Percentiles rank a stretch among this genome's conserved stretches.
These are phyloP conservation scores for Apeira syringaria DNA, from an alignment of 2,888 invertebrate genomes.

Conservation along the genomic window DNA sequence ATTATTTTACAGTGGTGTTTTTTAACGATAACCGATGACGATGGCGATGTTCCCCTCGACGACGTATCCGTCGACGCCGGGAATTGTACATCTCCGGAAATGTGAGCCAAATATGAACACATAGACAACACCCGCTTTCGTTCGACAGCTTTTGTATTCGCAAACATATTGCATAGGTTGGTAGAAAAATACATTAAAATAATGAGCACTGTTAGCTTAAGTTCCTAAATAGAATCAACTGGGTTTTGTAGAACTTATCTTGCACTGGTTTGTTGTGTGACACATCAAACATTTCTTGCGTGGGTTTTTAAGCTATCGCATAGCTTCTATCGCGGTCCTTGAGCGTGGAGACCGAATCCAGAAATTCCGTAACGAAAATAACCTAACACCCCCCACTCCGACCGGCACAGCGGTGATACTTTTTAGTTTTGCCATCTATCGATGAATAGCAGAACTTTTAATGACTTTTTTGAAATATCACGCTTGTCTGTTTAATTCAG, in stretches of 20 bases:
- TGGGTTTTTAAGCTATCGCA: too few species aligned
- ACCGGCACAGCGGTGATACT: too few species aligned
- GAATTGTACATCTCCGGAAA: slow-evolving; percentile 12
- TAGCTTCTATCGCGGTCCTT: too few species aligned
- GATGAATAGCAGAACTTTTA: too few species aligned
- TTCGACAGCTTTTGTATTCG: slow-evolving; percentile 1
- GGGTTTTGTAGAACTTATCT: background rate
- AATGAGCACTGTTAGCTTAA: slow-evolving; percentile 11
- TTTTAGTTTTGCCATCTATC: too few species aligned
- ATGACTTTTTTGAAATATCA: too few species aligned
- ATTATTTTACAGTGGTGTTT: slow-evolving; percentile 12
- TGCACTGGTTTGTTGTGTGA: background rate
- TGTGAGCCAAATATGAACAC: slow-evolving; percentile 11
- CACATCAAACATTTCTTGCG: too few species aligned
- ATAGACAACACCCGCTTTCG: slow-evolving; percentile 8
- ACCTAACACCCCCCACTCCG: too few species aligned
- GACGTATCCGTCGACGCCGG: slow-evolving; percentile 10
- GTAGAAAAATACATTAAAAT: background rate
- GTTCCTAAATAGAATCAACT: background rate
- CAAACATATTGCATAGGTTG: slow-evolving; percentile 2
- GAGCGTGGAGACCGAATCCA: too few species aligned
- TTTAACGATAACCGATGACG: slow-evolving; percentile 7
- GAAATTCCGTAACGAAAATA: too few species aligned
- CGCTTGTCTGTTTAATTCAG: too few species aligned
- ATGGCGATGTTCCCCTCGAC: slow-evolving; percentile 9